Percentiles rank a stretch among this genome's conserved stretches.
These are phyloP conservation scores for Nomia melanderi DNA, from an alignment of 1,140 invertebrate species.

Conservation along the genomic window DNA sequence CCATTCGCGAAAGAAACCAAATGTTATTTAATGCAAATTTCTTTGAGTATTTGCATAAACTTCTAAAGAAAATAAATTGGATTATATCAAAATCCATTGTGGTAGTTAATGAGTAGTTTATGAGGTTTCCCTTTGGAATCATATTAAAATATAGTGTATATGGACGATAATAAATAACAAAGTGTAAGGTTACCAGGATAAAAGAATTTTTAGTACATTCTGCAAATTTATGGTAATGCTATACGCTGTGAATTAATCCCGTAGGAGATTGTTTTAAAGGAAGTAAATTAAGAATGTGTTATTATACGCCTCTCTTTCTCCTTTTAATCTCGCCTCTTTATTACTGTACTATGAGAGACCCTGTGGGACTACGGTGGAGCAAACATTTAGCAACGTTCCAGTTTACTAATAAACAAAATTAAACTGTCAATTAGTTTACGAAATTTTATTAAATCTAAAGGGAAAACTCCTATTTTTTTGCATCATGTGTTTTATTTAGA, in stretches of 20 bases:
- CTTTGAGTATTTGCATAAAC: too few species aligned
- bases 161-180: neutral
- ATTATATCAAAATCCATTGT: too few species aligned
- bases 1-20: too few species aligned
- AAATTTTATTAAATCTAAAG: neutral
- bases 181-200: neutral
- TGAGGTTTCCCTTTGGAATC: too few species aligned
- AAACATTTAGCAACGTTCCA: neutral
- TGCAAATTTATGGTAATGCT: slow-evolving; percentile 1
- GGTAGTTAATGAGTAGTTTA: too few species aligned
- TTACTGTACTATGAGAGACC: neutral
- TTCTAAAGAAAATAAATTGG: too few species aligned
- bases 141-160: neutral
- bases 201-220: neutral
- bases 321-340: neutral
- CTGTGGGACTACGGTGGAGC: neutral
- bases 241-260: neutral
- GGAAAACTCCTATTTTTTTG: too few species aligned
- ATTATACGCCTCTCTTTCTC: neutral
- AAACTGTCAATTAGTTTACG: neutral
- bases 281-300: neutral
- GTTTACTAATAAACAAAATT: neutral
- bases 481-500: too few species aligned
- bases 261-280: neutral
- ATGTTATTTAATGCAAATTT: too few species aligned